Evolutionary conservation across 2,888 invertebrate genomes (phyloP).

Genomic region (Cerastis leucographa): DNA sequence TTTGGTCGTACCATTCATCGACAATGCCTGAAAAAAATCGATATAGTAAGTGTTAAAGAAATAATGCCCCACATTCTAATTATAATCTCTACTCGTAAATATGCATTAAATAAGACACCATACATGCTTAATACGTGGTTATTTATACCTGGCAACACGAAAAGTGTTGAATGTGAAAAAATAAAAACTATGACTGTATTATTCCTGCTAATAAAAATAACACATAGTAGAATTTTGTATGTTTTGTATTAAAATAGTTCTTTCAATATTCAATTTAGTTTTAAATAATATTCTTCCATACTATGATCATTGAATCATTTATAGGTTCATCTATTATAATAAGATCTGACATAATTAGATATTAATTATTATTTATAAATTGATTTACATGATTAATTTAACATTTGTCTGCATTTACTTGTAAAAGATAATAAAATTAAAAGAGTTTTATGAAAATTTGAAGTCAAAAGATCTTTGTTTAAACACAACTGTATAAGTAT

Average conservation of each 20-base stretch:
- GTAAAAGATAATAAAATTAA: constrained; percentile 18
- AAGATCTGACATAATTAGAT: constrained; percentile 30
- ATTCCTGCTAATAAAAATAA: background rate
- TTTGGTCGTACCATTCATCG: constrained; percentile 12
- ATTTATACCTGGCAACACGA: background rate
- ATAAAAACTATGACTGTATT: background rate
- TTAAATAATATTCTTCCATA: background rate
- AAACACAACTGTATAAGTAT: background rate
- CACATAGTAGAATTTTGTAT: background rate
- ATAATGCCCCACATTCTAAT: constrained; percentile 27
- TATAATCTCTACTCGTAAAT: background rate
- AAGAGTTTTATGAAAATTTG: constrained; percentile 16
- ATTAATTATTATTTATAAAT: constrained; percentile 11
- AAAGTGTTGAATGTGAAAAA: background rate
- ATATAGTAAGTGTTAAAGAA: constrained; percentile 9
- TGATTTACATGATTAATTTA: constrained; percentile 22
- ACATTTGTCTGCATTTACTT: constrained; percentile 52
- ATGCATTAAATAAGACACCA: background rate
- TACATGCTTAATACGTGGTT: background rate
- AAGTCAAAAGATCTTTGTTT: background rate
- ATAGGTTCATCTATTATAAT: background rate
- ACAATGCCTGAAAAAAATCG: constrained; percentile 14
- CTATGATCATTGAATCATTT: background rate
- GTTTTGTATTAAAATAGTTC: constrained; percentile 4
- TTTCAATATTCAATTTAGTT: constrained; percentile 27